Conservation (phyloP, 2,797 vertebrate genomes). For the Lerista edwardsae region DNA sequence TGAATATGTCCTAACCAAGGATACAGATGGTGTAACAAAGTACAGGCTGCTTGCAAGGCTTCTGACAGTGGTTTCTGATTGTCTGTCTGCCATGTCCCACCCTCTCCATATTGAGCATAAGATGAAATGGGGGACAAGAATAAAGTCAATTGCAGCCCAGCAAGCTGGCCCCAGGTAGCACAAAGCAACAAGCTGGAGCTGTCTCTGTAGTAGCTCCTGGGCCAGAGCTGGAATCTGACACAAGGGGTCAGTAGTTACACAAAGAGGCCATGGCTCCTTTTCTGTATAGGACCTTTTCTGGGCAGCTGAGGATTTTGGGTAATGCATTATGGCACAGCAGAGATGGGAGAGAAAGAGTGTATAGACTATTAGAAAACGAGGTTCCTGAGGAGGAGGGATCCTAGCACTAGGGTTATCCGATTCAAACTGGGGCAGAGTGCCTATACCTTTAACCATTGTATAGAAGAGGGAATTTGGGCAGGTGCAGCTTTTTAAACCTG, state of each 20-base stretch:
- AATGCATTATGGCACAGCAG: not conserved
- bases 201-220: not conserved
- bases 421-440: no score
- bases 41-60: not conserved
- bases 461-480: no score
- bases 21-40: no score
- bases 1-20: not conserved
- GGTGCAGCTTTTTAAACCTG: no score
- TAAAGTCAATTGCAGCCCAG: not conserved
- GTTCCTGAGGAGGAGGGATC: not conserved
- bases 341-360: not conserved
- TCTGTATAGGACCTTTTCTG: not conserved
- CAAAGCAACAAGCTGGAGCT: not conserved
- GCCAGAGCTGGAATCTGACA: not conserved
- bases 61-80: not conserved
- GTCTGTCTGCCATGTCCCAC: not conserved
- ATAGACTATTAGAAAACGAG: not conserved
- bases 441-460: no score
- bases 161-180: not conserved
- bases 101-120: not conserved
- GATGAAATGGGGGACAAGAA: not conserved
- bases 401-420: no score
- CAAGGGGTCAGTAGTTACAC: not conserved
- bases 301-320: not conserved
- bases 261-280: not conserved